Base-by-base conservation (phyloP, 2,888 invertebrate genomes). In the Apamea sordens region DNA sequence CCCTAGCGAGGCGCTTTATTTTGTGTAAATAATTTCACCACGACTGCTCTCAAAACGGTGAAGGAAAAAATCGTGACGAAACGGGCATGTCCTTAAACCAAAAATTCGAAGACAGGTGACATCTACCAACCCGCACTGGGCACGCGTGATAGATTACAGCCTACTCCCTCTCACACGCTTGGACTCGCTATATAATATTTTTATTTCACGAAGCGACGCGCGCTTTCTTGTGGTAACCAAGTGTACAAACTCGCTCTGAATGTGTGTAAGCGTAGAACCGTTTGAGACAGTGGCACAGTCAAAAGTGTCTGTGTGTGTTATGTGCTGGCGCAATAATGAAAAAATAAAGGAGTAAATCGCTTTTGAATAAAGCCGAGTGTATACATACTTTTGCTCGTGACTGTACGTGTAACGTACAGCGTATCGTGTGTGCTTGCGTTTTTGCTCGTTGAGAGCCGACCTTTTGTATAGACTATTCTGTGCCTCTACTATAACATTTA, bases 401-500 rank as follows among this genome's bases (percentile, higher is more conserved):
- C n/a, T n/a, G 7, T 61, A 61, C 6, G 41, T 77, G 50, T 41
- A 63, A 10, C 75, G 1, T 41, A 8, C 8, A 44, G 11, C 24
- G 53, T 53, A 53, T 21, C 44, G 44, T n/a, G 6, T 18, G 18
- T 44, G 28, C 6, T 28, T 44, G 28, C 6, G 3, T 28, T 61
- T 11, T 28, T 11, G 2, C 21, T 50, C 28, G 7, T 32, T n/a
- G 24, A 10, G 15, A 15, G 10, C 18, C 41, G 18, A 63, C 28
- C 50, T 77, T 53, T n/a, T 53, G 32, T 13, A 13, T 2, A 3
- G 13, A 24, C 13, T 18, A 36, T 61, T 36, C 7, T 77, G 10
- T 56, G 18, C 11, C 36, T 67, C 7, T 36, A 76, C 76, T 65
- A 73, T 85, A 77, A 84, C 80, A 85, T 80, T 82, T 82, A 70